Conservation (phyloP, 2,113 vertebrate genomes). For the Brienomyrus longianalis region DNA sequence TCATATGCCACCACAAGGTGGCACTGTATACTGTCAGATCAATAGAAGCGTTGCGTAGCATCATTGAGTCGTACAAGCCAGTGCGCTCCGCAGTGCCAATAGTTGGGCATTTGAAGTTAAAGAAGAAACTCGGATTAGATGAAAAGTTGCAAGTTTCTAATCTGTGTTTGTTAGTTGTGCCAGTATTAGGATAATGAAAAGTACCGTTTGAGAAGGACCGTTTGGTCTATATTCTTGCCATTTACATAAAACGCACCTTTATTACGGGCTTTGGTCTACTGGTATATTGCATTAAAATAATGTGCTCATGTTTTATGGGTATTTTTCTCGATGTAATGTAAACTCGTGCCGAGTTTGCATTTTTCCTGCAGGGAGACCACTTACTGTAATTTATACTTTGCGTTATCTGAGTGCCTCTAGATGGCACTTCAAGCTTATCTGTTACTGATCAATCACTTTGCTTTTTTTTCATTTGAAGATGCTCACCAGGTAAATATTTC, state of each 20-base stretch:
- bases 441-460: not conserved
- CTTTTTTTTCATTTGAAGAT: not conserved
- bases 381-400: not conserved
- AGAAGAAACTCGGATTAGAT: not conserved
- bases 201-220: not conserved
- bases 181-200: not conserved
- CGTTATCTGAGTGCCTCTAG: not conserved
- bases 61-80: not conserved
- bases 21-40: not conserved
- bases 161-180: not conserved
- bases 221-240: not conserved
- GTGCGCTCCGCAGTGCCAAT: not conserved
- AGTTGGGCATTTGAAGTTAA: not conserved
- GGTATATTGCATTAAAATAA: not conserved
- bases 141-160: not conserved
- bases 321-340: not conserved
- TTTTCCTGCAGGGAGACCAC: not conserved
- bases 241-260: not conserved
- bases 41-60: not conserved
- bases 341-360: not conserved
- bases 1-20: not conserved
- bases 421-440: not conserved
- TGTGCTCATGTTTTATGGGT: not conserved
- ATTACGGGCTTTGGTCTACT: not conserved
- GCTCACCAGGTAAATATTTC: not conserved